phyloP scores from a whole-genome alignment of 2,113 vertebrate genomes.

The Riparia riparia region DNA sequence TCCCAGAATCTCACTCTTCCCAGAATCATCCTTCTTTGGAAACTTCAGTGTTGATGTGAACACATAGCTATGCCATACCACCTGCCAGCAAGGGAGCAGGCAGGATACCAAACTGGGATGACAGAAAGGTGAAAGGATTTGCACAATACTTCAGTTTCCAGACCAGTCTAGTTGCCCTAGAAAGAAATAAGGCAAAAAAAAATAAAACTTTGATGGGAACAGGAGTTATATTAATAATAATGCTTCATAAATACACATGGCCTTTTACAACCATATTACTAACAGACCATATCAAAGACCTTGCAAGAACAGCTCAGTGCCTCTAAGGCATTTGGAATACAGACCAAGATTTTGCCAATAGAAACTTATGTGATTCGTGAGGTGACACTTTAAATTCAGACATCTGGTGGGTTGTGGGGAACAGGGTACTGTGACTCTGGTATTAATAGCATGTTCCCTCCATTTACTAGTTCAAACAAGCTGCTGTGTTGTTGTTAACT shows the following conservation, averaged over 20 bases:
- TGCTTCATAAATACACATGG: conserved; percentile 25
- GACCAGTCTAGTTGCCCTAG: not conserved
- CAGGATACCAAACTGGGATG: not conserved
- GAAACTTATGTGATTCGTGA: conserved; percentile 39
- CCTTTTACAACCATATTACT: conserved; percentile 36
- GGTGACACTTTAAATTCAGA: conserved; percentile 60
- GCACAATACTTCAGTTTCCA: not conserved
- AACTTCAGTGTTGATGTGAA: not conserved
- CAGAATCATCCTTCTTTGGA: not conserved
- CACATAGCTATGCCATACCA: not conserved
- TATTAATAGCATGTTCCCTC: conserved; percentile 63
- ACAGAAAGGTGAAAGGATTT: not conserved
- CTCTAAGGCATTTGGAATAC: conserved; percentile 42
- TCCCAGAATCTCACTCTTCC: conserved; percentile 32
- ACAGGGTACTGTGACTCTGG: conserved; percentile 2
- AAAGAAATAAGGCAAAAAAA: conserved; percentile 13
- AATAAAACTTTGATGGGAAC: conserved; percentile 23
- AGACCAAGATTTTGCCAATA: conserved; percentile 17
- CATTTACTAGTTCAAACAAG: conserved; percentile 68
- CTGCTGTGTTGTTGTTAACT: conserved; percentile 49
- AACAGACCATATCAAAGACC: conserved; percentile 52
- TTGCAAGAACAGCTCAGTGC: conserved; percentile 19
- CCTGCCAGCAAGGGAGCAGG: not conserved
- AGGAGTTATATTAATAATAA: conserved; percentile 34
- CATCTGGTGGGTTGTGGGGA: conserved; percentile 57